Base-by-base conservation (phyloP, 2,797 vertebrate species). In the Cyclura pinguis region DNA sequence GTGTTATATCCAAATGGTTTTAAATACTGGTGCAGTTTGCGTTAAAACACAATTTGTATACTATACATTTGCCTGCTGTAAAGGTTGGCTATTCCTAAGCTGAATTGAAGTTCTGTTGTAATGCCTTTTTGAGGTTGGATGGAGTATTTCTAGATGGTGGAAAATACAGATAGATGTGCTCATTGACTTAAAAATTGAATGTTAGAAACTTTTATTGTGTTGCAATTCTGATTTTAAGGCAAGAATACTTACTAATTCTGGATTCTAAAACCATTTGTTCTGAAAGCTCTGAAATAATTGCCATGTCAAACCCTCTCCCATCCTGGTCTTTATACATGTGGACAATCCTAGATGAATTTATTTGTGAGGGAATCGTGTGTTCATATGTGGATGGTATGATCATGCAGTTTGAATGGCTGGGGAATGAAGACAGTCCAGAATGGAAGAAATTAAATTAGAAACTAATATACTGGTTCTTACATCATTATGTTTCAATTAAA, bases 401-500 rank as follows among this genome's bases (percentile, higher is more conserved):
- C 92, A 95, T 97, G 92, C 94, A 93, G 93, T 95, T 90, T 89
- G 95, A 94, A 90, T 93, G 94, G 95, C 94, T 91, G 96, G 95
- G 91, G 95, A 91, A 80, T 72, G 94, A 96, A 96, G 94, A 94
- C 92, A 94, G 95, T 96, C 94, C 95, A 95, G 91, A 96, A 95
- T 95, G 94, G 91, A 96, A 96, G 91, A 96, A 96, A 95, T 95
- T 91, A 95, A 84, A 95, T 92, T 85, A 80, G 96, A 96, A 95
- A 85, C 91, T 38, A 83, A 92, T 96, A 95, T 95, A 95, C 91
- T 90, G 74, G 95, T 96, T 97, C 96, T 95, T 96, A 95, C 89
- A 95, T 95, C 91, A 96, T 96, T 96, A 96, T 96, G 95, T 97
- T 97, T 88, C 92, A 94, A 94, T 95, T 96, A 95, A 96, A 95